Evolutionary conservation across 2,888 invertebrate genomes (phyloP).

Genomic region (Ennomos fuscantarius): DNA sequence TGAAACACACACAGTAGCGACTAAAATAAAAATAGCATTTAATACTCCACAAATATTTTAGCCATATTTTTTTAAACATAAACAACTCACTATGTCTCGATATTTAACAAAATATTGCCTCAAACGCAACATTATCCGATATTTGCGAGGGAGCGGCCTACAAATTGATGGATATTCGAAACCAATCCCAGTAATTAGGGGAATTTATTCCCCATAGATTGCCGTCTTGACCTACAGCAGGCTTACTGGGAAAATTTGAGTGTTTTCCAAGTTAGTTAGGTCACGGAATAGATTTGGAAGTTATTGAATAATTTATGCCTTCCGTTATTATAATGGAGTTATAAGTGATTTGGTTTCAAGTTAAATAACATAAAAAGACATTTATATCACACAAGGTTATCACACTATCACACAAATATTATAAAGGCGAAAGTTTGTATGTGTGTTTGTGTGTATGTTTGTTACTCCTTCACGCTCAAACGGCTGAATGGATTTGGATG

Average conservation of each 20-base stretch:
- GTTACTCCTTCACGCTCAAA: no score
- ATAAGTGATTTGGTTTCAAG: no score
- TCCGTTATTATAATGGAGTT: no score
- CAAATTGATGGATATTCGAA: constrained; percentile 44
- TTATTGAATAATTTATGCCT: constrained; percentile 10
- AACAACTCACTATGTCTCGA: neutral
- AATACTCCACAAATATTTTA: neutral
- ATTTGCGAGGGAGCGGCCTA: constrained; percentile 25
- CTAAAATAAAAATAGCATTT: no score
- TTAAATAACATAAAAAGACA: no score
- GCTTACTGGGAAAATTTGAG: constrained; percentile 13
- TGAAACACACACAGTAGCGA: no score
- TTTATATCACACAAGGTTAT: no score
- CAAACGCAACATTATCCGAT: constrained; percentile 20
- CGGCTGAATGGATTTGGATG: no score
- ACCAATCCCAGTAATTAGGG: constrained; percentile 43
- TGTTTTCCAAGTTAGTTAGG: constrained; percentile 16
- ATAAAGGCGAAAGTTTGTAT: no score
- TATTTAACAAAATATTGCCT: constrained; percentile 17
- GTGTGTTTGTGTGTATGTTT: no score
- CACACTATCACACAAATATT: no score
- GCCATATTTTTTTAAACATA: neutral
- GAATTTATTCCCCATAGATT: constrained; percentile 41
- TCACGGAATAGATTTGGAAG: constrained; percentile 16
- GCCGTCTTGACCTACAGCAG: constrained; percentile 37